These are phyloP conservation scores for Pterobdella sp. DNA, from an alignment of 2,888 invertebrate genomes.

Conservation along the genomic window DNA sequence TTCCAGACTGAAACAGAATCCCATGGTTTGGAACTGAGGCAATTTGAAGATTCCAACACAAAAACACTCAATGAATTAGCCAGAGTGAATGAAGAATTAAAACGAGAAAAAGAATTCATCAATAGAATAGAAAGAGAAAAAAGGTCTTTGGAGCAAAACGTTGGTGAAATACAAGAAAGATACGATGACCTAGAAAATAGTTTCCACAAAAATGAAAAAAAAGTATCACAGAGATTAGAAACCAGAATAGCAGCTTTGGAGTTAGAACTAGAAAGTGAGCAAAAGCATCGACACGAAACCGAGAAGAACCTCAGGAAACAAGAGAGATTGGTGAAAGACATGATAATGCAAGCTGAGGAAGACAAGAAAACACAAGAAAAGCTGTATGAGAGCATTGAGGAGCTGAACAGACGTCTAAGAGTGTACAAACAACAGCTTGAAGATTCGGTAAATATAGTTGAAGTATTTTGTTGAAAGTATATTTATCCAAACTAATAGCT, in stretches of 20 bases:
- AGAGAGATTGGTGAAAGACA: slow-evolving; percentile 82
- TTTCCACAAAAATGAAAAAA: slow-evolving; percentile 97
- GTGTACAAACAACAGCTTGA: slow-evolving; percentile 99
- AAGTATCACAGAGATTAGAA: slow-evolving; percentile 96
- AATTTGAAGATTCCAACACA: slow-evolving; percentile 72
- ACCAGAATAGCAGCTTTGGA: slow-evolving; percentile 57
- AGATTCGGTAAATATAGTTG: slow-evolving; percentile 68
- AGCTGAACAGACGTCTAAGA: slow-evolving; percentile 95
- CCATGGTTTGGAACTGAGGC: slow-evolving; percentile 94
- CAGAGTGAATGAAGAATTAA: slow-evolving; percentile 92
- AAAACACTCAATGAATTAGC: slow-evolving; percentile 68
- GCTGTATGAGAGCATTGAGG: slow-evolving; percentile 98
- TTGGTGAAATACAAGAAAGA: slow-evolving; percentile 58
- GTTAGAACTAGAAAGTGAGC: slow-evolving; percentile 86
- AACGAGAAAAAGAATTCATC: slow-evolving; percentile 97
- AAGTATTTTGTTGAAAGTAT: no score
- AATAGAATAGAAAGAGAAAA: slow-evolving; percentile 95
- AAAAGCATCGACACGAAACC: slow-evolving; percentile 94
- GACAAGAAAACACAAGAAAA: slow-evolving; percentile 99
- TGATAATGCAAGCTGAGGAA: slow-evolving; percentile 64
- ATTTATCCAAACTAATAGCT: no score
- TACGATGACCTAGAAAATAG: slow-evolving; percentile 93
- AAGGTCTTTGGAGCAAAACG: slow-evolving; percentile 89
- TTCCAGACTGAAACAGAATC: slow-evolving; percentile 84
- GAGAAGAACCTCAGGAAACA: slow-evolving; percentile 96